Percentiles rank a stretch among this genome's conserved stretches.
phyloP scores from a whole-genome alignment of 2,113 vertebrate genomes.

The Chaetorhynchus papuensis region DNA sequence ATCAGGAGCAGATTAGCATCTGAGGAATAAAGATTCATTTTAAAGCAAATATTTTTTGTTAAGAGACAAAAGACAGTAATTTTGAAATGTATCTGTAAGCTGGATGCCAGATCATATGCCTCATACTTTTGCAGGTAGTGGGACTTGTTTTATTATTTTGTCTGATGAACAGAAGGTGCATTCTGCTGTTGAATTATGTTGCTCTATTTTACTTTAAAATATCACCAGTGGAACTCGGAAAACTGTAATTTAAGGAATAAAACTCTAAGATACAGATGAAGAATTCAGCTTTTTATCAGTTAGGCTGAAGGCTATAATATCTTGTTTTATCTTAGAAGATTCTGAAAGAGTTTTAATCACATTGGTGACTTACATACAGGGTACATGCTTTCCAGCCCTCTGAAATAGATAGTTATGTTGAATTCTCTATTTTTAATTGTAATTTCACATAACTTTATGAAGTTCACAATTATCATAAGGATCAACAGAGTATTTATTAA shows the following conservation, averaged over 20 bases:
- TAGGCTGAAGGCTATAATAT: neutral
- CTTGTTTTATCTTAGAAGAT: neutral
- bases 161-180: neutral
- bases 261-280: neutral
- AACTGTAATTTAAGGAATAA: neutral
- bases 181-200: neutral
- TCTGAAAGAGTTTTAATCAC: neutral
- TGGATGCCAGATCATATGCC: neutral
- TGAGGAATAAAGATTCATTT: slow-evolving; percentile 9
- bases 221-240: neutral
- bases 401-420: neutral
- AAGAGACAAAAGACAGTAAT: neutral
- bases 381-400: neutral
- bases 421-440: neutral
- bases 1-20: neutral
- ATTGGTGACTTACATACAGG: neutral
- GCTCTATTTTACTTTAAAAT: neutral
- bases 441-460: neutral
- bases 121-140: neutral
- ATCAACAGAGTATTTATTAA: neutral
- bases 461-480: neutral
- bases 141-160: neutral
- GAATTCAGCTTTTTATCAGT: neutral
- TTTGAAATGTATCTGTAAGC: neutral
- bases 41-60: neutral